These are phyloP conservation scores for Drosophila melanica DNA, from an alignment of 1,140 invertebrate species.

Conservation along the genomic window DNA sequence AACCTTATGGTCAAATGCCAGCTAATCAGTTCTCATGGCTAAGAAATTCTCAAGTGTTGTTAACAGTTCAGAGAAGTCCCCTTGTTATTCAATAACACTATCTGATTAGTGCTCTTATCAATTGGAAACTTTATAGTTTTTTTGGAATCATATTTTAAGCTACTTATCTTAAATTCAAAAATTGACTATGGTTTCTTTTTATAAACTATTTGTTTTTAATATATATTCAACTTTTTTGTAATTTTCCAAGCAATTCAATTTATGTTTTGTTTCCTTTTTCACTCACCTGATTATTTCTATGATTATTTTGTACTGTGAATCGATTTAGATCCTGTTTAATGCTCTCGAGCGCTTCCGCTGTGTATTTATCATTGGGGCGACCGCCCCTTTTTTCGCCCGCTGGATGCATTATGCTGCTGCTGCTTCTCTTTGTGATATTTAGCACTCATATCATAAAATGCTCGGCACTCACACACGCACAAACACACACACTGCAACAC, in stretches of 20 bases:
- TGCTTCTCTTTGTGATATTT: conserved; percentile 73
- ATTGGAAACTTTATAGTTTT: background rate
- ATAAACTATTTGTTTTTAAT: background rate
- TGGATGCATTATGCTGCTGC: conserved; percentile 81
- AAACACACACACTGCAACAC: conserved; percentile 12
- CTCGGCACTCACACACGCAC: conserved; percentile 27
- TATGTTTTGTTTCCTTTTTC: background rate
- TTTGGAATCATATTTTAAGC: background rate
- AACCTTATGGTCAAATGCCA: conserved; percentile 1
- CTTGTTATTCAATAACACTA: background rate
- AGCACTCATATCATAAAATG: conserved; percentile 83
- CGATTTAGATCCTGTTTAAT: conserved; percentile 83
- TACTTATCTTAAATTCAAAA: too few species aligned
- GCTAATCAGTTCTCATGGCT: conserved; percentile 1
- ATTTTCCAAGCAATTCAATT: background rate
- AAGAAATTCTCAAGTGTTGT: background rate
- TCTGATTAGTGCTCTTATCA: conserved; percentile 9
- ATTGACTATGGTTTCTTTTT: too few species aligned
- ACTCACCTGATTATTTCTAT: conserved; percentile 81
- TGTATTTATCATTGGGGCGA: conserved; percentile 84
- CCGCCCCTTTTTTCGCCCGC: conserved; percentile 84
- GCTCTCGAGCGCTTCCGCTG: conserved; percentile 80
- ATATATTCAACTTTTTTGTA: too few species aligned
- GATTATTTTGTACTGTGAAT: conserved; percentile 83
- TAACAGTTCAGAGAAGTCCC: background rate